Evolutionary conservation across 2,888 invertebrate species (phyloP).

Genomic region (Congeria kusceri): DNA sequence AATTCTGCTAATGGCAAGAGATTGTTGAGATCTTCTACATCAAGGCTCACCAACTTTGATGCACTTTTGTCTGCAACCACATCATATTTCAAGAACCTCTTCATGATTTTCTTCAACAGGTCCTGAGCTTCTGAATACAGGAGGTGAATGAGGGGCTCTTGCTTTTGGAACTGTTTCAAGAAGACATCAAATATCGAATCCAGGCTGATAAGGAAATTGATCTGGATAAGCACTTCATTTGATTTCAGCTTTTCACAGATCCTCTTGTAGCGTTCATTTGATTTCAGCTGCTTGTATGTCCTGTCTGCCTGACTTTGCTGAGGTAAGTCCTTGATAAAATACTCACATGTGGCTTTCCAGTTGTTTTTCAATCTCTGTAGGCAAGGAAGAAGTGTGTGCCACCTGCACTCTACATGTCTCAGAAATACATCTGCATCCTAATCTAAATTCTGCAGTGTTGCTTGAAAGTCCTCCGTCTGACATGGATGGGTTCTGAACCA

Average conservation of each 20-base stretch:
- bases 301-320: slow-evolving; percentile 8
- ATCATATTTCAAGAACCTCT: slow-evolving; percentile 22
- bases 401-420: slow-evolving; percentile 40
- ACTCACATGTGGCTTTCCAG: slow-evolving; percentile 19
- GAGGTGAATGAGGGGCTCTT: slow-evolving; percentile 24
- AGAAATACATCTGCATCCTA: slow-evolving; percentile 28
- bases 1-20: background rate
- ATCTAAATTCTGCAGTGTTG: slow-evolving; percentile 5
- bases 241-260: slow-evolving; percentile 24
- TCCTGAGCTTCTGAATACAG: slow-evolving; percentile 7
- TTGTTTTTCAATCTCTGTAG: slow-evolving; percentile 7
- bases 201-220: slow-evolving; percentile 10
- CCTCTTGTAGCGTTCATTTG: slow-evolving; percentile 26
- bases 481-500: slow-evolving; percentile 34
- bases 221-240: background rate
- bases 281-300: slow-evolving; percentile 5
- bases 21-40: no score
- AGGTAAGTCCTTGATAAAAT: slow-evolving; percentile 23
- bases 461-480: slow-evolving; percentile 28
- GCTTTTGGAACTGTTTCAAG: slow-evolving; percentile 22
- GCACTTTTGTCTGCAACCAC: background rate
- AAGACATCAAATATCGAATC: slow-evolving; percentile 20
- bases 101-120: slow-evolving; percentile 12
- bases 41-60: background rate
- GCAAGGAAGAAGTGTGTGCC: slow-evolving; percentile 30